A percentile compares a stretch with the other conserved stretches of the same genome.
Evolutionary conservation across 2,113 vertebrate genomes (phyloP).

Genomic region (Murina feae): DNA sequence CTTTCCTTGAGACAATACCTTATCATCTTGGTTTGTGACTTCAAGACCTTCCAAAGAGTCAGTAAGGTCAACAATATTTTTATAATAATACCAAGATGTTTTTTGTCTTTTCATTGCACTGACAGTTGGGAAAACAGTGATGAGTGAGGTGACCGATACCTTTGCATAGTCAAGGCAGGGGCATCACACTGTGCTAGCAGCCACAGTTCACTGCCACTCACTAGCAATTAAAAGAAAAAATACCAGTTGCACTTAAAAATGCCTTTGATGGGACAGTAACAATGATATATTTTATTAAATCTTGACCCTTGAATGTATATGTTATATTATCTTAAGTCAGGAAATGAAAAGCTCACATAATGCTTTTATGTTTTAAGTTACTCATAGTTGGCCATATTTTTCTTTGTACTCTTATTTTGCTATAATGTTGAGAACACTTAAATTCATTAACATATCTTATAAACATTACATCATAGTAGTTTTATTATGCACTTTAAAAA

Average conservation of each 20-base stretch:
- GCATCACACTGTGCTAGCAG: not conserved
- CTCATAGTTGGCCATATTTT: not conserved
- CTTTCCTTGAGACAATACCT: not conserved
- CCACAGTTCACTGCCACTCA: not conserved
- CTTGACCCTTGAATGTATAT: not conserved
- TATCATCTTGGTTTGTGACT: not conserved
- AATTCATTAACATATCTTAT: not conserved
- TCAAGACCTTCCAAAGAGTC: not conserved
- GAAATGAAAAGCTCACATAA: not conserved
- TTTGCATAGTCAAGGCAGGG: not conserved
- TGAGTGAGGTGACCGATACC: not conserved
- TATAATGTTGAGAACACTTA: conserved; percentile 25
- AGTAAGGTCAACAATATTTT: not conserved
- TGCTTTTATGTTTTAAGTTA: not conserved
- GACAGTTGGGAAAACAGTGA: not conserved
- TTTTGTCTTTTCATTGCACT: not conserved
- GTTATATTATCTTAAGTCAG: not conserved
- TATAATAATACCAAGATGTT: not conserved
- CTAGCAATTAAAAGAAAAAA: not conserved
- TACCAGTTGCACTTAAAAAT: not conserved
- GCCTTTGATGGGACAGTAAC: not conserved
- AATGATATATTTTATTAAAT: not conserved
- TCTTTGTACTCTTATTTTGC: not conserved
- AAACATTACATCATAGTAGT: not conserved
- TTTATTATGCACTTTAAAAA: conserved; percentile 15